phyloP scores from a whole-genome alignment of 2,888 invertebrate species.

The Sabatieria punctata region DNA sequence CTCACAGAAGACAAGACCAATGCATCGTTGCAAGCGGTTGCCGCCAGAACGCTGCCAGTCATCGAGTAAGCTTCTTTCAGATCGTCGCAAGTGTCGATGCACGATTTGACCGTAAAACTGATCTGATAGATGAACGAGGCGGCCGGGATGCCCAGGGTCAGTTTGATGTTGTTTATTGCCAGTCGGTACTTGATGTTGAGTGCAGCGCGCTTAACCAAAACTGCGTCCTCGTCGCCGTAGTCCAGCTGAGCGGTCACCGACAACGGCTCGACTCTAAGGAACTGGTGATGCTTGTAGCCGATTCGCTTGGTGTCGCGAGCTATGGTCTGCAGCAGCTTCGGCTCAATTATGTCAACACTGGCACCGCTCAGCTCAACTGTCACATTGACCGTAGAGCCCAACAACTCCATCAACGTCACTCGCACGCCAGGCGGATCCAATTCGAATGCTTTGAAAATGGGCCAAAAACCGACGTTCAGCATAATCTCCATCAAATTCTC shows the following conservation, averaged over 20 bases:
- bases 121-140: conserved; percentile 1
- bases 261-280: background rate
- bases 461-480: background rate
- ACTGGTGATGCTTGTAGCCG: background rate
- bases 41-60: background rate
- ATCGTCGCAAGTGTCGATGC: background rate
- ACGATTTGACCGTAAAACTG: background rate
- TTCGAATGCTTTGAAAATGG: background rate
- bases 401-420: background rate
- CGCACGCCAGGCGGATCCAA: background rate
- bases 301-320: background rate
- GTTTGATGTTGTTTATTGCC: background rate
- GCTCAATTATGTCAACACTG: conserved; percentile 3
- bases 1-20: background rate
- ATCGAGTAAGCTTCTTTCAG: no score
- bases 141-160: background rate
- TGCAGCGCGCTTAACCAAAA: background rate
- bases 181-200: background rate
- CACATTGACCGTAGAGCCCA: background rate
- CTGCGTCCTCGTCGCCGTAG: background rate
- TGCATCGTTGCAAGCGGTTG: background rate
- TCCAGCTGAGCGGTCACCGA: background rate
- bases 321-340: conserved; percentile 1
- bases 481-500: background rate
- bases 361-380: background rate